These are phyloP conservation scores for Diachasmimorpha longicaudata DNA, from an alignment of 1,140 invertebrate genomes.

Conservation along the genomic window DNA sequence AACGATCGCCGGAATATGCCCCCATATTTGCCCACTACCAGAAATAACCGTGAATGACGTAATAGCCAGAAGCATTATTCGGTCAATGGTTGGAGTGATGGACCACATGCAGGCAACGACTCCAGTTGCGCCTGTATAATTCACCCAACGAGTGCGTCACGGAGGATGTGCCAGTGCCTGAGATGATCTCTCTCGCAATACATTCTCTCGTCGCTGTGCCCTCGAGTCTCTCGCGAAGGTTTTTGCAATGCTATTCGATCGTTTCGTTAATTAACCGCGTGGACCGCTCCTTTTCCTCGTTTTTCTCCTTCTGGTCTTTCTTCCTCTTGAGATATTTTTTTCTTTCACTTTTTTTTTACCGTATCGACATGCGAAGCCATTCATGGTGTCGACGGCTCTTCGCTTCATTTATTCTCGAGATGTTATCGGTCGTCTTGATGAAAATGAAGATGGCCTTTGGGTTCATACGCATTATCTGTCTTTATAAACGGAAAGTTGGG, in stretches of 20 bases:
- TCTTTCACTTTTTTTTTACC: background rate
- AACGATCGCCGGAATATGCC: background rate
- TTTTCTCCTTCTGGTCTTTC: background rate
- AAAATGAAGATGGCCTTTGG: background rate
- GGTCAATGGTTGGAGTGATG: background rate
- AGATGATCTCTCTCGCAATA: constrained; percentile 58
- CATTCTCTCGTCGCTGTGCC: background rate
- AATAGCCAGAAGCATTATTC: background rate
- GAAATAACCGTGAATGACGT: constrained; percentile 9
- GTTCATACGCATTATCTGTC: too few relatives aligned
- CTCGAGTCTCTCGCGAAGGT: background rate
- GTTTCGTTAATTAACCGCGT: constrained; percentile 26
- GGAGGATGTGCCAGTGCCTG: constrained; percentile 61
- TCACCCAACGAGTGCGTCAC: constrained; percentile 50
- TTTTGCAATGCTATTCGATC: constrained; percentile 13
- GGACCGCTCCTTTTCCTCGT: background rate
- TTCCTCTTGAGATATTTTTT: background rate
- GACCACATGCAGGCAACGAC: background rate
- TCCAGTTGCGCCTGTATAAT: background rate
- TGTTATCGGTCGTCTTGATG: background rate
- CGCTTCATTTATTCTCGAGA: constrained; percentile 7
- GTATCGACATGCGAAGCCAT: constrained; percentile 14
- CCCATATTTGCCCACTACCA: background rate
- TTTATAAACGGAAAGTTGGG: background rate
- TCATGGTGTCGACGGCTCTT: constrained; percentile 17